Conservation (phyloP, 2,888 invertebrate species). For the Cactoblastis cactorum region DNA sequence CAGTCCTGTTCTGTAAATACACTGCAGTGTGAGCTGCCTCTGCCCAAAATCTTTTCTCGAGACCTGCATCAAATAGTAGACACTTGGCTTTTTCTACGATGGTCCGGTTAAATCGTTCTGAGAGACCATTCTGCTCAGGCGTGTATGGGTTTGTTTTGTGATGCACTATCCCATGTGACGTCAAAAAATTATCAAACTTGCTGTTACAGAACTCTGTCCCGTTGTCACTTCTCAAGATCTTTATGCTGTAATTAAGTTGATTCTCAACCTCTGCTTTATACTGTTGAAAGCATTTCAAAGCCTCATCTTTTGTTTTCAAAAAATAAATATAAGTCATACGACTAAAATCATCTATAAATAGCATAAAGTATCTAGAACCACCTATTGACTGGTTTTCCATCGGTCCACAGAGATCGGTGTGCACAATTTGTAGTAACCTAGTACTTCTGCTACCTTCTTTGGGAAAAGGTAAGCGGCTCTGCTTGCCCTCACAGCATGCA, state of each 20-base stretch:
- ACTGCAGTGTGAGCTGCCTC: conserved; percentile 22
- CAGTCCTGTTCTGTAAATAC: too few species aligned
- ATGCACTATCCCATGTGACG: conserved; percentile 15
- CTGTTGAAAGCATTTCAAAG: conserved; percentile 14
- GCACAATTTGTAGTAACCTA: too few species aligned
- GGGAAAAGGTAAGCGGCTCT: conserved; percentile 20
- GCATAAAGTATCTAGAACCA: conserved; percentile 21
- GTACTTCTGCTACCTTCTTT: conserved; percentile 1
- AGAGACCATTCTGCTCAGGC: conserved; percentile 25
- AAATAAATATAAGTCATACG: conserved; percentile 21
- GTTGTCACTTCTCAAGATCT: conserved; percentile 16
- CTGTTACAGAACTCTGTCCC: conserved; percentile 15
- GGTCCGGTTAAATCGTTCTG: conserved; percentile 20
- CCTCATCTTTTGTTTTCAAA: conserved; percentile 11
- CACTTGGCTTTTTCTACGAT: background rate
- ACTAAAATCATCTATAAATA: conserved; percentile 26
- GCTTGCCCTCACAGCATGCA: conserved; percentile 26
- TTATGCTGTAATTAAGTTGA: conserved; percentile 11
- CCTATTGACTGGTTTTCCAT: conserved; percentile 17
- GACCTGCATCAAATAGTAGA: background rate
- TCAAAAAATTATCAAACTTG: conserved; percentile 17
- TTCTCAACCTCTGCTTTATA: conserved; percentile 15
- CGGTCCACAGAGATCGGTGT: conserved; percentile 14
- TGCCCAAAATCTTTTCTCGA: conserved; percentile 23
- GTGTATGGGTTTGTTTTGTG: conserved; percentile 18